Evolutionary conservation across 2,888 invertebrate species (phyloP).

Genomic region (Drosophila sordidapex): DNA sequence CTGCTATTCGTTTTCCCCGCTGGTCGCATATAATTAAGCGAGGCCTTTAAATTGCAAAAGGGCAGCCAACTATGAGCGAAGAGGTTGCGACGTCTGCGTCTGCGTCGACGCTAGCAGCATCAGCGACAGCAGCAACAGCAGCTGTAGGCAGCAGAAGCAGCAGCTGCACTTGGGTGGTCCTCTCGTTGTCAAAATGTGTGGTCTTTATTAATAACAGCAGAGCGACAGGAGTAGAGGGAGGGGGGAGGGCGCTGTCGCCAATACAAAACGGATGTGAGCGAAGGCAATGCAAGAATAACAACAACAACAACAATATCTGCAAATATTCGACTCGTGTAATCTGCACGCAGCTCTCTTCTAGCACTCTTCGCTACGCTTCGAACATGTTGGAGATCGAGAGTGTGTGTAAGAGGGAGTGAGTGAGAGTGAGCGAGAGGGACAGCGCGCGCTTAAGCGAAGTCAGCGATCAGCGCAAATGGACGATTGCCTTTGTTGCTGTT

Average conservation of each 20-base stretch:
- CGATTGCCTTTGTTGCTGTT: constrained; percentile 25
- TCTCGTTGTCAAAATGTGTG: constrained; percentile 85
- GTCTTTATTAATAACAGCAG: constrained; percentile 85
- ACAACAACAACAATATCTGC: constrained; percentile 19
- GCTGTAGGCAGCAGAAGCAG: constrained; percentile 25
- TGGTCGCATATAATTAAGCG: constrained; percentile 77
- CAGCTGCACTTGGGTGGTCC: constrained; percentile 84
- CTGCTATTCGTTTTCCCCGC: constrained; percentile 19
- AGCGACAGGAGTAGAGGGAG: constrained; percentile 32
- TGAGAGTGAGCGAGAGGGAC: constrained; percentile 7
- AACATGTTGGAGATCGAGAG: constrained; percentile 53
- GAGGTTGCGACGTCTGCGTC: constrained; percentile 32
- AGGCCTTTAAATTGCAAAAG: constrained; percentile 75
- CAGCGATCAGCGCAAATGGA: constrained; percentile 39
- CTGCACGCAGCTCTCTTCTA: constrained; percentile 42
- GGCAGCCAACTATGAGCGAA: constrained; percentile 52
- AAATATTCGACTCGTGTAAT: constrained; percentile 36
- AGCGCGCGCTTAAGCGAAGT: constrained; percentile 30
- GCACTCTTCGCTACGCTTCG: constrained; percentile 44
- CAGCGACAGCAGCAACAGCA: constrained; percentile 10
- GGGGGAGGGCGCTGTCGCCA: constrained; percentile 67
- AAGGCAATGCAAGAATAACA: constrained; percentile 7
- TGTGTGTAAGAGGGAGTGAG: constrained; percentile 34
- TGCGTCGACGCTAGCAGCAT: neutral
- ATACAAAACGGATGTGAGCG: constrained; percentile 76